Base-by-base conservation (phyloP, 1,140 invertebrate genomes). In the Trichoplusia ni region DNA sequence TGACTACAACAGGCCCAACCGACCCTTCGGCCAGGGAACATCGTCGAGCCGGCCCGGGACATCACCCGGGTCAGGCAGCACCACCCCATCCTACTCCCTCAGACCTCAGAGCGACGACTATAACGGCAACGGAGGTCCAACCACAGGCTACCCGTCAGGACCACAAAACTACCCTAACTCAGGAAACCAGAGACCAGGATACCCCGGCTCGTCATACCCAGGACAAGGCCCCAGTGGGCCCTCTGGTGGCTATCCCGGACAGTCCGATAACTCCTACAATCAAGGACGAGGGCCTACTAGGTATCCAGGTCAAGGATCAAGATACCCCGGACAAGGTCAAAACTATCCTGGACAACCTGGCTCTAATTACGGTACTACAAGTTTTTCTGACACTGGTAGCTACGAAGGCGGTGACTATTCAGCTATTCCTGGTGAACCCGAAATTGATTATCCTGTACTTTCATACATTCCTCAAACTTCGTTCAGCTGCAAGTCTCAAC, bases 371-470 rank as follows among this genome's bases (percentile, higher is more conserved):
- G 19, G 74, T 60, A 46, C 40, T 23, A 38, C 79, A 64, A 37
- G 37, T 47, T 56, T 51, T 2, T 58, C 61, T 31, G 70, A 76
- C 70, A 92, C 92, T 66, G 94, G 92, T 38, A 79, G 81, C 42
- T 93, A 93, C 67, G 91, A 92, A 51, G 93, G 93, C 44, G 95
- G 95, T 18, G 95, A 97, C 85, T 96, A 95, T 76, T 96, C 95
- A 2, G 96, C 95, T 67, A 97, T 97, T 84, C 96, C 96, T 21
- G 94, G 94, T 29, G 88, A 92, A 70, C 92, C 93, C 1, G 93
- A 92, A 25, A 91, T 88, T 37, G 95, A 96, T 77, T 96, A 96
- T 77, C 95, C 96, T 0, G 93, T 95, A 51, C 93, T 93, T 51
- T 91, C 94, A 0, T 92, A 92, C 74, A 92, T 96, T 25, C 95